Evolutionary conservation across 1,140 invertebrate species (phyloP).

Genomic region (Chironomus tepperi): DNA sequence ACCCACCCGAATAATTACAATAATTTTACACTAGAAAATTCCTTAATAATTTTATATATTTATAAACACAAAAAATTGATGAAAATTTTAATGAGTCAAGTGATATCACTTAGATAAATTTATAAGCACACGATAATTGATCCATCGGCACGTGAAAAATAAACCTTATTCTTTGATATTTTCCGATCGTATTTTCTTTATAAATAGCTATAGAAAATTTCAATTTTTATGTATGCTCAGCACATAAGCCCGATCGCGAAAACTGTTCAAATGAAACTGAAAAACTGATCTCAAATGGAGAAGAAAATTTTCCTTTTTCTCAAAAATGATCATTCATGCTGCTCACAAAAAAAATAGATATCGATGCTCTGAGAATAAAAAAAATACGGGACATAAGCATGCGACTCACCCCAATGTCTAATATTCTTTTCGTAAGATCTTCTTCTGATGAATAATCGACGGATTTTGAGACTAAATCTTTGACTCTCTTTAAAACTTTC

Average conservation of each 20-base stretch:
- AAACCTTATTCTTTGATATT: not conserved
- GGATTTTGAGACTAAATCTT: conserved; percentile 37
- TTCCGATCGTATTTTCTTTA: not conserved
- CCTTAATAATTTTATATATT: no score
- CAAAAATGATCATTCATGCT: not conserved
- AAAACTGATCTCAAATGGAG: not conserved
- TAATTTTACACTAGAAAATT: no score
- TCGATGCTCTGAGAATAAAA: not conserved
- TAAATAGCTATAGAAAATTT: not conserved
- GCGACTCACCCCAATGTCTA: conserved; percentile 37
- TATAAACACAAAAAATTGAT: not conserved
- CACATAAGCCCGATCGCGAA: not conserved
- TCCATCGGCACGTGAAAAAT: not conserved
- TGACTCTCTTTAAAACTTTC: conserved; percentile 37
- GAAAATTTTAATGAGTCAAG: no score
- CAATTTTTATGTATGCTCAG: not conserved
- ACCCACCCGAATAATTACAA: no score
- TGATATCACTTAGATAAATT: not conserved
- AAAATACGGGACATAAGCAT: not conserved
- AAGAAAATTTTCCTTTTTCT: not conserved
- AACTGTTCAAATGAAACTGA: not conserved
- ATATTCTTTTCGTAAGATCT: conserved; percentile 36
- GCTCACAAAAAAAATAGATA: not conserved
- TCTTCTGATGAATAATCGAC: conserved; percentile 34
- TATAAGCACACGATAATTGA: not conserved